Conservation (phyloP, 2,797 vertebrate species). For the Poecile montanus region DNA sequence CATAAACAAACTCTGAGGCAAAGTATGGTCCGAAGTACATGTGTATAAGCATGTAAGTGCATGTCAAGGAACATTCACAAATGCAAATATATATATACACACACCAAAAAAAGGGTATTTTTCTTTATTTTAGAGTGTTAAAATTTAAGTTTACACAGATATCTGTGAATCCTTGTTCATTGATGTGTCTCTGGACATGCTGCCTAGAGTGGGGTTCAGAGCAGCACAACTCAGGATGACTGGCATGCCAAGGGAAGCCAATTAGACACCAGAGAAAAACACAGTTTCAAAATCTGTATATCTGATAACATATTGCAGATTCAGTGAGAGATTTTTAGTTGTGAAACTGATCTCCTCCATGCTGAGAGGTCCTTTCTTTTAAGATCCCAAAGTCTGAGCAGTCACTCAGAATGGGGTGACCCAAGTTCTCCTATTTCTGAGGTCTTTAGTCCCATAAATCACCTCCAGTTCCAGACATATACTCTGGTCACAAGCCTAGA, state of each 20-base stretch:
- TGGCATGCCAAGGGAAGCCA: neutral
- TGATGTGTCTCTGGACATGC: neutral
- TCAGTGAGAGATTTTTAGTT: neutral
- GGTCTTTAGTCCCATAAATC: neutral
- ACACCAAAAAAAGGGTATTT: accelerated
- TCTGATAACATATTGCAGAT: neutral
- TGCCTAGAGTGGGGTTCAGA: neutral
- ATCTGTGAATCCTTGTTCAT: neutral
- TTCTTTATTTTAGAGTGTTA: neutral
- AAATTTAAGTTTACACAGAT: neutral
- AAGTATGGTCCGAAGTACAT: neutral
- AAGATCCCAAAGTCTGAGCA: neutral
- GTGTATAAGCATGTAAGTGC: neutral
- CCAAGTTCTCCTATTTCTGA: neutral
- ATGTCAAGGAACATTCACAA: neutral
- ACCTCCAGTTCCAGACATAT: neutral
- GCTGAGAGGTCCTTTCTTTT: neutral
- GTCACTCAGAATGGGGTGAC: neutral
- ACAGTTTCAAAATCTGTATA: neutral
- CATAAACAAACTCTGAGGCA: neutral
- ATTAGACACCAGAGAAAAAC: neutral
- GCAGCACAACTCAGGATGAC: neutral
- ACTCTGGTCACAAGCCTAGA: neutral
- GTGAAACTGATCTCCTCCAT: neutral
- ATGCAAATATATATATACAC: accelerated